Base-by-base conservation (phyloP, 64 coral and sea anemone species). In the Hydrozoanthus tunicans region DNA sequence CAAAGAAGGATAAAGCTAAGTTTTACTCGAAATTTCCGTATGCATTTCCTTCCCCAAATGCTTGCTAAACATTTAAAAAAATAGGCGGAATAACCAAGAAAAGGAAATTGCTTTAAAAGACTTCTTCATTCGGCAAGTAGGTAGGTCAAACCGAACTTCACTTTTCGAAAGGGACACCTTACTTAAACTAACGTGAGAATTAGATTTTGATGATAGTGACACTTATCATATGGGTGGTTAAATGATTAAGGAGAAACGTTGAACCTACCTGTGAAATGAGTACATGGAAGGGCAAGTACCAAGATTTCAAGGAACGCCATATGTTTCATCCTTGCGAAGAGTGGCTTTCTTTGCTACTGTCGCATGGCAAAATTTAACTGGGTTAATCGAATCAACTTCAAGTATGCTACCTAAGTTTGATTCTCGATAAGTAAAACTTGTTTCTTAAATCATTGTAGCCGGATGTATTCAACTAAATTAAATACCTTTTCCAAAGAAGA, bases 251-350 rank as follows among this genome's bases (percentile, higher is more conserved):
- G 51, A 24, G 59, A 75, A 74, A 8, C 8, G 32, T 6, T 52
- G 3, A 73, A 74, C 84, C 74, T 57, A 55, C 84, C 84, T 88
- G 73, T 20, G 59, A 88, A 88, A 13, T 59, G 84, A 4, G 57
- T 51, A 75, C 67, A 57, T 58, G 54, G 23, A 51, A 88, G 70
- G 59, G 32, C 6, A 70, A 88, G 5, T 6, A 73, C 4, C 3
- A 88, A 60, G 24, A 88, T 27, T 74, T 54, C 12, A 59, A 75
- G n/a, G n/a, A 88, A 75, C 10, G 23, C 0, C 59, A 6, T 14
- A 24, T 59, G 9, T 25, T 75, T 88, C 84, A 88, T 88, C 74
- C 56, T 88, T 24, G 6, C 10, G 14, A 61, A 4, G 43, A 32
- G 1, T 3, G 1, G 32, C 0, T 43, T 43, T 43, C 32, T 43